phyloP scores from a whole-genome alignment of 2,888 invertebrate species.

The Cephus nigrinus region DNA sequence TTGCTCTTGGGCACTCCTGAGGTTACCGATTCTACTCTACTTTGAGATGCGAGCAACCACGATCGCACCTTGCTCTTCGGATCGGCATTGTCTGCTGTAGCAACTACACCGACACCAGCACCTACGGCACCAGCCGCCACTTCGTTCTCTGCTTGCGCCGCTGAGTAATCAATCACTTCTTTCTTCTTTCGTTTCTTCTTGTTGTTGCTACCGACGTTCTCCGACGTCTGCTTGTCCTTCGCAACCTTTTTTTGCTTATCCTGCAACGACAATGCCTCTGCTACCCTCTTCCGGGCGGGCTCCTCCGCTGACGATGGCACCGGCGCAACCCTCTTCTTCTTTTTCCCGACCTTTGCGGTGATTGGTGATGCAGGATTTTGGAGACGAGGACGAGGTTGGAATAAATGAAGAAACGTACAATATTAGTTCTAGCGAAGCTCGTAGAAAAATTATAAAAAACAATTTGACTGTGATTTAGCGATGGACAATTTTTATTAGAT shows the following conservation, averaged over 20 bases:
- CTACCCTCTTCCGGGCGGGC: constrained; percentile 47
- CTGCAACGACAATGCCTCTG: constrained; percentile 36
- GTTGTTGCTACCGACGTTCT: constrained; percentile 67
- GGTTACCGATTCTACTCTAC: constrained; percentile 62
- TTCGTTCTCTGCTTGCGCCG: constrained; percentile 73
- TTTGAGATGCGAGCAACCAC: constrained; percentile 81
- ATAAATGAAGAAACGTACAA: neutral
- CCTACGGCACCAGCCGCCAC: constrained; percentile 69
- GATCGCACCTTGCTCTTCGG: constrained; percentile 85
- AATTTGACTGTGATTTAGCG: neutral
- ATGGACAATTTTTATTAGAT: neutral
- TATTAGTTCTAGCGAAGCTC: neutral
- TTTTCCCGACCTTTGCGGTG: constrained; percentile 24
- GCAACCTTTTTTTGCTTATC: constrained; percentile 35
- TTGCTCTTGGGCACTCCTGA: constrained; percentile 82
- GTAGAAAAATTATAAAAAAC: neutral
- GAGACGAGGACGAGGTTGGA: neutral
- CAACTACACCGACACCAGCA: constrained; percentile 58
- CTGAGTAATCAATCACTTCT: constrained; percentile 85
- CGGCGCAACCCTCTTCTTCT: constrained; percentile 36
- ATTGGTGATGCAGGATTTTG: constrained; percentile 7
- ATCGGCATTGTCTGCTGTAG: constrained; percentile 66
- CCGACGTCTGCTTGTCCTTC: constrained; percentile 62
- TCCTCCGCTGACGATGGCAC: constrained; percentile 40
- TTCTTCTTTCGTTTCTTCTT: constrained; percentile 74